Percentiles rank a stretch among this genome's conserved stretches.
These are phyloP conservation scores for Gorsachius goisagi DNA, from an alignment of 2,113 vertebrate genomes.

Conservation along the genomic window DNA sequence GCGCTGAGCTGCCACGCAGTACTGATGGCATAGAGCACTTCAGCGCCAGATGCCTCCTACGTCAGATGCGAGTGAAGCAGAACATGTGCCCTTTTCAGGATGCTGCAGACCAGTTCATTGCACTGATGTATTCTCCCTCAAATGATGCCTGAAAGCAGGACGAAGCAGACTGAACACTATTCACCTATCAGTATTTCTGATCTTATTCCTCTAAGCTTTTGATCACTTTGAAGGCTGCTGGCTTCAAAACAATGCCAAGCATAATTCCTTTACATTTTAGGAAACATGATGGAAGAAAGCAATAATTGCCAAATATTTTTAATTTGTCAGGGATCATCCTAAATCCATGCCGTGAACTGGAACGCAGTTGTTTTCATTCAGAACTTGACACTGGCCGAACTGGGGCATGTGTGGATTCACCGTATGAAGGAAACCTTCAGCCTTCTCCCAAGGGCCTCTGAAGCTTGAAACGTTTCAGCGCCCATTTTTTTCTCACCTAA, in stretches of 20 bases:
- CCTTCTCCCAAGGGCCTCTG: background rate
- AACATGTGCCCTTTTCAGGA: background rate
- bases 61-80: background rate
- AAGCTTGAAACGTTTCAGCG: background rate
- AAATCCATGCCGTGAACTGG: background rate
- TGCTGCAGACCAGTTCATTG: background rate
- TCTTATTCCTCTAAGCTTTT: background rate
- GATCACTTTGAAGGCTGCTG: background rate
- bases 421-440: background rate
- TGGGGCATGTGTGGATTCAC: background rate
- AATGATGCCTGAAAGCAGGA: background rate
- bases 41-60: background rate
- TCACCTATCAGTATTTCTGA: background rate
- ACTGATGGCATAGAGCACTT: background rate
- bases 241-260: background rate
- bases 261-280: background rate
- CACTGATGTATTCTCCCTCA: background rate
- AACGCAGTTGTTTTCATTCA: background rate
- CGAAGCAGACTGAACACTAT: background rate
- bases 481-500: slow-evolving; percentile 41
- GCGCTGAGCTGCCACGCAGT: background rate
- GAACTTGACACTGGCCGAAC: background rate
- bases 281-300: background rate
- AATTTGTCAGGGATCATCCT: background rate
- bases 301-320: slow-evolving; percentile 15